Evolutionary conservation across 2,797 vertebrate genomes (phyloP), one percentile per base, ranked within the genome.

Genomic region (Microctenopoma steveboyesi): DNA sequence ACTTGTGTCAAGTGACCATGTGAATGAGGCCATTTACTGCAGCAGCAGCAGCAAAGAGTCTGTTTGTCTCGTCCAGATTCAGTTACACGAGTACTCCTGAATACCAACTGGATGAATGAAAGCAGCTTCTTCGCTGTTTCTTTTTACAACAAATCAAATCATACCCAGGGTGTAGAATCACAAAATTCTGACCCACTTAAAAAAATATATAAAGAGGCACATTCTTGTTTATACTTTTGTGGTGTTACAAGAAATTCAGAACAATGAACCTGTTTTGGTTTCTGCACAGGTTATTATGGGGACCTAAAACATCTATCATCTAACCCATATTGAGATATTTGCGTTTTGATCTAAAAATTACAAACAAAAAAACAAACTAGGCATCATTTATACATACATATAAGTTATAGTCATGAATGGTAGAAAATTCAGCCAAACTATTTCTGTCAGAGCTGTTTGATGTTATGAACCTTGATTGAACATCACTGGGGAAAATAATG

Each of bases 11-110:
- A 81, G 49, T 81, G 71, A 73, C 64, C 7, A 10, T n/a, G 28
- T 83, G 64, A 79, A 65, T 72, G 66, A 56, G 42, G 60, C 54
- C 62, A n/a, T 75, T 69, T 55, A 35, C 47, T 80, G 69, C 59
- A 45, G 39, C 60, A 57, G 48, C 81, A 74, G 71, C 54, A 63
- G 65, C 49, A 47, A 66, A 46, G 51, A 55, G 42, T 37, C 55
- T 68, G 69, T 55, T 52, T 37, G 46, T 47, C 49, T 10, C 55
- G 42, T 65, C 35, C 25, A 66, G 81, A 85, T 90, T 61, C 35
- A 49, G 68, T 90, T 84, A 85, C 88, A 70, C 2, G 51, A 52
- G 48, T 28, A 37, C 42, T 33, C 39, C 5, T 51, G 57, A 18
- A 9, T 7, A 43, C 81, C 68, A 82, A 52, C 57, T 7, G 30